Base-by-base conservation (phyloP, 2,113 vertebrate species). In the Cyprinus carpio region DNA sequence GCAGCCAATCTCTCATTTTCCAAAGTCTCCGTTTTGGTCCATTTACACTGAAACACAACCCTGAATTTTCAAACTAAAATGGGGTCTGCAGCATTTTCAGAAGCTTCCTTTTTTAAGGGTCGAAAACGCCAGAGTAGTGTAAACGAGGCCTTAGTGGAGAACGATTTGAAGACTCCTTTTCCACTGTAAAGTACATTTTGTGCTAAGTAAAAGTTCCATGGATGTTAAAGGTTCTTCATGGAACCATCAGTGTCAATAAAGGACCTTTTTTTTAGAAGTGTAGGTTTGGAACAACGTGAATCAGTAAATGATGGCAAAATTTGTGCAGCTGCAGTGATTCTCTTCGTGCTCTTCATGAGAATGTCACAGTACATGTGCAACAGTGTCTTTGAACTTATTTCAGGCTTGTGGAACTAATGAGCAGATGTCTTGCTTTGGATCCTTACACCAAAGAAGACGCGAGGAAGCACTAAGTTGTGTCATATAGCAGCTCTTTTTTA, bases 391-490 rank as follows among this genome's bases (percentile, higher is more conserved):
- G 37, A 56, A 78, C 72, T 76, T 11, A 64, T 78, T 64, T 40
- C 56, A 72, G 29, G 69, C 72, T 64, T 27, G 64, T 64, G 65
- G 54, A 85, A 85, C 64, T 77, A 74, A 87, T 79, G 74, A 85
- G 71, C 87, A 83, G 87, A 82, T 85, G 87, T 46, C 81, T 87
- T 27, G 71, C 49, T 65, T 67, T 81, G 76, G 65, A 69, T 76
- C 25, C 23, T 65, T 40, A 6, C 51, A 58, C 75, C 84, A 86
- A 62, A 34, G 79, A 49, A 40, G 23, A 75, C 80, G 65, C 20
- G n/a, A 80, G 46, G 46, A 46, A 23, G 84, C 51, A 51, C 80
- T 65, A 75, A 74, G 81, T 84, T 81, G 69, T 88, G 65, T 29
- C 37, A 71, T 27, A 40, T 31, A 29, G 71, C 76, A 49, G 74